Percentiles rank a stretch among this genome's conserved stretches.
These are phyloP conservation scores for Monoplex corrugatus DNA, from an alignment of 2,888 invertebrate genomes.

Conservation along the genomic window DNA sequence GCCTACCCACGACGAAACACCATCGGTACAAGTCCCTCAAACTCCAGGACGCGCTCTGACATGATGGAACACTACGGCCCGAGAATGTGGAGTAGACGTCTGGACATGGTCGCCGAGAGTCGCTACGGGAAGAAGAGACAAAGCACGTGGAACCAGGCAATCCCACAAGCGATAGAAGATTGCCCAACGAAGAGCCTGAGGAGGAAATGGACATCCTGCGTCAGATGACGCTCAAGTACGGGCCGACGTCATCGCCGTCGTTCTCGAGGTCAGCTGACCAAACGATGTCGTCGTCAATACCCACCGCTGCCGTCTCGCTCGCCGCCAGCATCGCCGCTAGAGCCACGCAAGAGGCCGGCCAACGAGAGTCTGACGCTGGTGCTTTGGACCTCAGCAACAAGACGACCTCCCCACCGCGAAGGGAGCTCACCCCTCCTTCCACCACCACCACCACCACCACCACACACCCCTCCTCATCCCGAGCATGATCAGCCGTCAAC, in stretches of 20 bases:
- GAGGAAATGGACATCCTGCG: conserved; percentile 72
- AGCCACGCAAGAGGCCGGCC: conserved; percentile 62
- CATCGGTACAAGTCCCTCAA: background rate
- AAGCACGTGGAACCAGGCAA: background rate
- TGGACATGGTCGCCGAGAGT: background rate
- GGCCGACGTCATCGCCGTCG: conserved; percentile 65
- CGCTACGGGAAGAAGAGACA: background rate
- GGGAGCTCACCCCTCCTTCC: conserved; percentile 17
- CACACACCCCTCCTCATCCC: background rate
- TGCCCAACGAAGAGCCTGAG: background rate
- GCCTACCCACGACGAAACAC: conserved; percentile 31
- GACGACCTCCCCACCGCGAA: conserved; percentile 64
- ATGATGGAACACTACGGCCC: background rate
- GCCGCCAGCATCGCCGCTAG: conserved; percentile 68
- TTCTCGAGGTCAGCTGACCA: conserved; percentile 73
- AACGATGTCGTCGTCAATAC: conserved; percentile 64
- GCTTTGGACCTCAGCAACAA: conserved; percentile 77
- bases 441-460: background rate
- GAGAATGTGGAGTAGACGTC: background rate
- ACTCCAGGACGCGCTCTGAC: background rate
- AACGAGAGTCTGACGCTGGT: conserved; percentile 46
- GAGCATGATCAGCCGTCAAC: background rate
- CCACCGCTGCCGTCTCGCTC: conserved; percentile 52
- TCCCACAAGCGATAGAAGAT: background rate
- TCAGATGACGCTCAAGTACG: conserved; percentile 77